Base-by-base conservation (phyloP, 2,888 invertebrate species). In the Aproaerema taeniolella region DNA sequence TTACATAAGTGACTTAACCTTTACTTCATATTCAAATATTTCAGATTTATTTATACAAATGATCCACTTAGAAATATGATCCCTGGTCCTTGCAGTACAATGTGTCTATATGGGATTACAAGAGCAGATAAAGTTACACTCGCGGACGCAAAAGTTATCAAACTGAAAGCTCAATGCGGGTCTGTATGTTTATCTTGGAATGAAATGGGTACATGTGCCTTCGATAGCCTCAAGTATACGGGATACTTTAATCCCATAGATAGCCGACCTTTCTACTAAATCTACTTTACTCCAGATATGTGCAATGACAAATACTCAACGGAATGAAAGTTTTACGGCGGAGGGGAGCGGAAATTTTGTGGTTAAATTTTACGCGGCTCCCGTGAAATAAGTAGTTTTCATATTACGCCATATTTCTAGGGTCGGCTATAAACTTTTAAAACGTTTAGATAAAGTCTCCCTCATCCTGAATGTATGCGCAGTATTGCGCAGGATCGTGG, bases 1-100 rank as follows among this genome's bases (percentile, higher is more conserved):
- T 67, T 67, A 55, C 68, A 66, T 72, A 69, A 71, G 66, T 67
- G 61, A 63, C 58, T 63, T 66, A 65, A 66, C 65, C 63, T 67
- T 61, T 57, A 58, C 61, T 67, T 67, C 61, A 66, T 64, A 66
- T 67, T 68, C 66, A 61, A 63, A 61, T 64, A 57, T 49, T 45
- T 46, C 43, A 45, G 50, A 50, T 46, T 51, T 45, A 28, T 20
- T 20, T 20, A 20, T 20, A 20, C 20, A 20, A 20, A 20, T 20
- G 4, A 20, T 20, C 59, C 61, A 65, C 66, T 70, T 53, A 58
- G 55, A 61, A 60, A 61, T 64, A 67, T 68, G 61, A 61, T 52
- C 51, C 50, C 26, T 56, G 55, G 41, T 42, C 38, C 45, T 20
- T 17, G 38, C n/a, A n/a, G 2, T 33, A 31, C 34, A 40, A 35